Percentiles rank a stretch among this genome's conserved stretches.
These are phyloP conservation scores for Mormoops blainvillei DNA, from an alignment of 2,113 vertebrate species.

Conservation along the genomic window DNA sequence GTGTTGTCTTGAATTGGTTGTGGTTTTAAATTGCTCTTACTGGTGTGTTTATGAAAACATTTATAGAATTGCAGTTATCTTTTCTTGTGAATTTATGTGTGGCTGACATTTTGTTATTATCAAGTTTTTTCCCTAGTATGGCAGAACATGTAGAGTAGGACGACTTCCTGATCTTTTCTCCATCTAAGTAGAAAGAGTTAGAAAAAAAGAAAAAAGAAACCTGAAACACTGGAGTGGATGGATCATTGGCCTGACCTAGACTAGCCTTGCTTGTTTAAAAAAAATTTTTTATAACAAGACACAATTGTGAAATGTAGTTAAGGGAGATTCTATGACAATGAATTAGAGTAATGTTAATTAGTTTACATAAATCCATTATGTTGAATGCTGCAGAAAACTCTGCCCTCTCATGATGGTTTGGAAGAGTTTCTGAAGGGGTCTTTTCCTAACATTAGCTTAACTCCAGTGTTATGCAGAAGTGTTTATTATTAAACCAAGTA, in stretches of 20 bases:
- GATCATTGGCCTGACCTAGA: neutral
- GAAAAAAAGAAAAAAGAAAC: neutral
- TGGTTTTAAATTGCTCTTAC: neutral
- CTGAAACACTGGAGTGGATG: neutral
- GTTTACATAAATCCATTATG: constrained; percentile 1
- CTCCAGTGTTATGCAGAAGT: constrained; percentile 11
- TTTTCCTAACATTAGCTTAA: constrained; percentile 2
- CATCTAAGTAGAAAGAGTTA: neutral
- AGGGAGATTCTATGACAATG: neutral
- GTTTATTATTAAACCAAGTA: constrained; percentile 27
- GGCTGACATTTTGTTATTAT: constrained; percentile 2
- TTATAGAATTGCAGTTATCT: neutral
- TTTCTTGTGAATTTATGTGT: neutral
- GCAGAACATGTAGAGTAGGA: neutral
- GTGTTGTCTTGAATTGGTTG: neutral
- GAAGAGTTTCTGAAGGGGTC: constrained; percentile 18
- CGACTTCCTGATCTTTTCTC: neutral
- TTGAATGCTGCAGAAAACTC: neutral
- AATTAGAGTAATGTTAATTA: neutral
- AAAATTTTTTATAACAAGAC: neutral
- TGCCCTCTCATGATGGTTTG: neutral
- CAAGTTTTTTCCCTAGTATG: neutral
- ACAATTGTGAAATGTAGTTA: neutral
- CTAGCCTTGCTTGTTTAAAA: neutral
- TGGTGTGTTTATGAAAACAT: neutral